phyloP scores from a whole-genome alignment of 2,113 vertebrate species.

The Pelecanoides urinatrix region DNA sequence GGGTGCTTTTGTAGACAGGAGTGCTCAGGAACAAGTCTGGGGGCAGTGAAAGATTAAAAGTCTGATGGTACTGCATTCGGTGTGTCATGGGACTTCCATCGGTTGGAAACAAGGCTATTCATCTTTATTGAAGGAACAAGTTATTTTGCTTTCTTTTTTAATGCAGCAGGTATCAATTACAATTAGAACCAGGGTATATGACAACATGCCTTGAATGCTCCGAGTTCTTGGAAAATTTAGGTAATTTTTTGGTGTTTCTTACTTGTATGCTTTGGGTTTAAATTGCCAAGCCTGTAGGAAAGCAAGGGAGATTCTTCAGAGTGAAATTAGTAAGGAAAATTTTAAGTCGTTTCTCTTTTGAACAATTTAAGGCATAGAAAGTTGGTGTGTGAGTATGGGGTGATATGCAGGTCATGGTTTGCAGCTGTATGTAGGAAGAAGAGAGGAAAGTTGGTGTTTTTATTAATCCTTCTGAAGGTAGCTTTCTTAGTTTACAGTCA shows the following conservation, averaged over 20 bases:
- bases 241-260: background rate
- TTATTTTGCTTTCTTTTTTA: background rate
- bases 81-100: background rate
- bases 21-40: background rate
- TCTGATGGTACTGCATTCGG: fast-evolving
- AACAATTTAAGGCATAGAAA: background rate
- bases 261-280: background rate
- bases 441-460: background rate
- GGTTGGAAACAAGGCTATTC: background rate
- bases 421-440: background rate
- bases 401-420: background rate
- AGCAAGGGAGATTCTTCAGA: background rate
- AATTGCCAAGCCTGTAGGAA: background rate
- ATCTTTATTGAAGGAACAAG: background rate
- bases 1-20: background rate
- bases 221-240: background rate
- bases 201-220: background rate
- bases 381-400: background rate
- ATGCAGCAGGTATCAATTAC: background rate
- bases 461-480: background rate
- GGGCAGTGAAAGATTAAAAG: background rate
- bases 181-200: background rate
- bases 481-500: background rate
- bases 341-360: background rate
- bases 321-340: background rate